Percentiles rank a stretch among this genome's conserved stretches.
phyloP scores from a whole-genome alignment of 2,797 vertebrate species.

The Melanotaenia parkinsoni region DNA sequence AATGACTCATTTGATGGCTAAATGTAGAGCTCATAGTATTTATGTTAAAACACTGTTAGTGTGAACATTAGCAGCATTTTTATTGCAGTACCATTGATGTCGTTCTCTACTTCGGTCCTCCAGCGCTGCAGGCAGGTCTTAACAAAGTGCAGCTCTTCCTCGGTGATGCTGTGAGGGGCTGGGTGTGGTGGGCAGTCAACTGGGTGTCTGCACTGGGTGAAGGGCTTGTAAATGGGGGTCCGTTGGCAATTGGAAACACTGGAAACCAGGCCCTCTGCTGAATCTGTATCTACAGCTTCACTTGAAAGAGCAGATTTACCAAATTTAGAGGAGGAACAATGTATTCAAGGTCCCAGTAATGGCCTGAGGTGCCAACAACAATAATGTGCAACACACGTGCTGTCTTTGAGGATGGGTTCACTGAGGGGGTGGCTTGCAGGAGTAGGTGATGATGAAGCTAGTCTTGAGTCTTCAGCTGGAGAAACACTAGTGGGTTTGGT shows the following conservation, averaged over 20 bases:
- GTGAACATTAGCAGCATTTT: background rate
- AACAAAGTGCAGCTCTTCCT: slow-evolving; percentile 89
- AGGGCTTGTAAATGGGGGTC: slow-evolving; percentile 71
- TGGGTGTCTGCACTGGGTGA: slow-evolving; percentile 74
- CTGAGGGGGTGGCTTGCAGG: slow-evolving; percentile 38
- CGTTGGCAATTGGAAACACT: slow-evolving; percentile 56
- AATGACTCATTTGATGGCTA: too few relatives aligned
- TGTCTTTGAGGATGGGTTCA: slow-evolving; percentile 67
- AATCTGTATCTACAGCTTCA: slow-evolving; percentile 64
- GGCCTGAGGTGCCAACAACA: background rate
- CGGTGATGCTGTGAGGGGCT: slow-evolving; percentile 82
- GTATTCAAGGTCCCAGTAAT: background rate
- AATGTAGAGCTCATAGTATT: background rate
- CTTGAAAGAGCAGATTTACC: slow-evolving; percentile 47
- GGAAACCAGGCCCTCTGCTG: slow-evolving; percentile 57
- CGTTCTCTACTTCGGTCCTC: slow-evolving; percentile 92
- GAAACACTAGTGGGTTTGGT: slow-evolving; percentile 79
- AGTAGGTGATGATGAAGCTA: slow-evolving; percentile 44
- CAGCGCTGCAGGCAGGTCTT: slow-evolving; percentile 91
- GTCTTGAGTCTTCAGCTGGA: slow-evolving; percentile 60
- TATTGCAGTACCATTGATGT: slow-evolving; percentile 86
- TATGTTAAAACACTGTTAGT: background rate
- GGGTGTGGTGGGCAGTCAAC: slow-evolving; percentile 77
- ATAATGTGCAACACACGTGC: slow-evolving; percentile 67
- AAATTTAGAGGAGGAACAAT: background rate